Evolutionary conservation across 2,113 vertebrate species (phyloP), one percentile per base, ranked within the genome.

Genomic region (Lepus europaeus): DNA sequence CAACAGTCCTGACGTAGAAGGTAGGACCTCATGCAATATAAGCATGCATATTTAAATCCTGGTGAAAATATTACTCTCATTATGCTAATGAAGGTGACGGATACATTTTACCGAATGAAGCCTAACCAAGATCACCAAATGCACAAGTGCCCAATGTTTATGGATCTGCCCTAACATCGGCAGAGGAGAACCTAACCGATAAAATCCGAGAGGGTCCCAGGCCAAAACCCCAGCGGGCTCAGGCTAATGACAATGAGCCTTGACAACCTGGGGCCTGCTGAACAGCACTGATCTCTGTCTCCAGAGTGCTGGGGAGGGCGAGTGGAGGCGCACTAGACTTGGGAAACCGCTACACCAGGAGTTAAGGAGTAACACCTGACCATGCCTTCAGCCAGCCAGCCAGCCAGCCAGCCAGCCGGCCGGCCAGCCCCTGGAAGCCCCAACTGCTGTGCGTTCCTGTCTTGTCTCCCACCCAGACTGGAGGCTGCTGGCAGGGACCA

Each of bases 91-190:
- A 76, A 88, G 86, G 8, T 39, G 59, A 68, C 92, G 33, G 13
- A 63, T 7, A 63, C 13, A 49, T 90, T 93, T 88, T 79, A 95
- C 22, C 85, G 86, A 90, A 3, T 76, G 25, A 63, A 92, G n/a
- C 33, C 29, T 69, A 69, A 87, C 2, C 33, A 49, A 78, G 66
- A 80, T 39, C 86, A 31, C 70, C 33, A 90, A 95, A 87, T 31
- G 66, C 29, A 69, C 29, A 31, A 63, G 79, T 79, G 79, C 59
- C 7, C 53, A 79, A 70, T 74, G 73, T 83, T 61, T 59, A 83
- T 90, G 36, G 49, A 87, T 53, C 33, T 87, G 7, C 20, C 72
- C 49, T 61, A 68, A 59, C 33, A 56, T 49, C 45, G 69, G 63
- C 1, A 87, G 31, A 76, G 8, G 20, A 84, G 23, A 92, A 93